Percentiles rank a stretch among this genome's conserved stretches.
Evolutionary conservation across 2,888 invertebrate genomes (phyloP).

Genomic region (Drosophila algonquin): DNA sequence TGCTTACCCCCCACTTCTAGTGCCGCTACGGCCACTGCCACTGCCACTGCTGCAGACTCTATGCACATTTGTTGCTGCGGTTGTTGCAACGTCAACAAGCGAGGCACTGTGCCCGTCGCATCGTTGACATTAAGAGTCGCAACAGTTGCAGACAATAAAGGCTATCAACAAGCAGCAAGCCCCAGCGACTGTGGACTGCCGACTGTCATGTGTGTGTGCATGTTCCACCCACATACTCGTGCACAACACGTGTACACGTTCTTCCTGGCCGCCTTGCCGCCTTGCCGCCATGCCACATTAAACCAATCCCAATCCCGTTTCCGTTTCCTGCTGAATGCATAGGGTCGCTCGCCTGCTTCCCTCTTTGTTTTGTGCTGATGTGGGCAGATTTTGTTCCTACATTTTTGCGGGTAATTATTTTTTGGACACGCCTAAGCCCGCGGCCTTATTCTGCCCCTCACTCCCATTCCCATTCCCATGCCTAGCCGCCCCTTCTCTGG

Average conservation of each 20-base stretch:
- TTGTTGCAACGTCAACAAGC: conserved; percentile 63
- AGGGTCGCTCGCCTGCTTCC: conserved; percentile 8
- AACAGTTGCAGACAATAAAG: conserved; percentile 68
- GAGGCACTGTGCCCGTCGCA: background rate
- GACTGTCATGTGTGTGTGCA: conserved; percentile 40
- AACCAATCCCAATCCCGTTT: conserved; percentile 32
- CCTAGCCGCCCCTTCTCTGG: conserved; percentile 20
- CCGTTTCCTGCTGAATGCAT: conserved; percentile 33
- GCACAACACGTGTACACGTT: conserved; percentile 48
- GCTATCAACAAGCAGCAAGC: conserved; percentile 59
- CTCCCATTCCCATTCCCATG: too few species aligned
- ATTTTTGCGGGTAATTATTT: conserved; percentile 68
- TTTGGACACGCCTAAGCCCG: conserved; percentile 22
- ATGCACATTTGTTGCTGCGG: conserved; percentile 76
- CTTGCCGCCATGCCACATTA: conserved; percentile 49
- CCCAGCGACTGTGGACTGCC: conserved; percentile 6
- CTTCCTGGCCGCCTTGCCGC: conserved; percentile 40
- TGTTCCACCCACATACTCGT: conserved; percentile 61
- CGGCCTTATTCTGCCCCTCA: background rate
- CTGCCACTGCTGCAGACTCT: conserved; percentile 30
- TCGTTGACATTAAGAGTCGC: conserved; percentile 75
- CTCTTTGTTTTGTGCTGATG: conserved; percentile 12
- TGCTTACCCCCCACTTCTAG: conserved; percentile 15
- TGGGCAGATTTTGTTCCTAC: conserved; percentile 14
- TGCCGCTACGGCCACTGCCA: background rate